A percentile compares a stretch with the other conserved stretches of the same genome.
Evolutionary conservation across 2,113 vertebrate genomes (phyloP).

Genomic region (Felis chaus): DNA sequence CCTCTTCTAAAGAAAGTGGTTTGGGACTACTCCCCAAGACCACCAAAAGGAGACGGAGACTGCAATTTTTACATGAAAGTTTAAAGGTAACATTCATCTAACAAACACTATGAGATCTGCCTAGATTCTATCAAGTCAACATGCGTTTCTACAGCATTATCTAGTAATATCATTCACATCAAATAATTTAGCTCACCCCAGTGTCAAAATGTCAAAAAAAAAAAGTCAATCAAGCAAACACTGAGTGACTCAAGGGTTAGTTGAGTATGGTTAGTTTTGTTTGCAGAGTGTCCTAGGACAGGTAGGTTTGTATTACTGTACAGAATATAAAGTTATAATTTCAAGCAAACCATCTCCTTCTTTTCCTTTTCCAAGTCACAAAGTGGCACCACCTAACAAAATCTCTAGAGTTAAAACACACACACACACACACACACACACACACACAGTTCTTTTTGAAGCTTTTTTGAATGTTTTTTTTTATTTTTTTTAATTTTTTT

Average conservation of each 20-base stretch:
- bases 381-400: background rate
- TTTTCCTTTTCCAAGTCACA: background rate
- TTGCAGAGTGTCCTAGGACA: background rate
- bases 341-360: background rate
- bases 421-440: too few species aligned
- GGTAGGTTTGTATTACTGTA: background rate
- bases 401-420: background rate
- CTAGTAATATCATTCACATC: background rate
- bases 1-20: background rate
- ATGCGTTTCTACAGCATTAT: background rate
- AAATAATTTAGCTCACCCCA: background rate
- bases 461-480: background rate
- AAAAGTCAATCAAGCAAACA: background rate
- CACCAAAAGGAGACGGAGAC: background rate
- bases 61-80: background rate
- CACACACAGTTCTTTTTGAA: background rate
- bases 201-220: background rate
- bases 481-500: too few species aligned
- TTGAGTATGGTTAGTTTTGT: background rate
- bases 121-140: slow-evolving; percentile 16
- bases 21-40: background rate
- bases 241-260: background rate
- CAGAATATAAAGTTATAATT: background rate
- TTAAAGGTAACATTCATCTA: slow-evolving; percentile 29
- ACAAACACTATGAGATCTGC: background rate